Base-by-base conservation (phyloP, 2,797 vertebrate genomes). In the Sebastes matsubarae region DNA sequence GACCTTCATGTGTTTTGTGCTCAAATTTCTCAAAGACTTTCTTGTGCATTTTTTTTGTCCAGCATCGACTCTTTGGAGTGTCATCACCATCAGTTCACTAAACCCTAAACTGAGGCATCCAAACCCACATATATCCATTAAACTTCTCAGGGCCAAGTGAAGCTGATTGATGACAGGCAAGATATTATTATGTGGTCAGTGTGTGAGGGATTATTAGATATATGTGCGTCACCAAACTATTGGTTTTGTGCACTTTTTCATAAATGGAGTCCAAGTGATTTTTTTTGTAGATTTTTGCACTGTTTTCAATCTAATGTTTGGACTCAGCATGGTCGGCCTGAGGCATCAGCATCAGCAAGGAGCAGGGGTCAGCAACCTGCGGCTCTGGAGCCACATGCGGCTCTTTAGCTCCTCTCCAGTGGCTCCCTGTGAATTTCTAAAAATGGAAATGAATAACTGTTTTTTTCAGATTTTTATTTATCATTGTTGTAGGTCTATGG, bases 131-230 rank as follows among this genome's bases (percentile, higher is more conserved):
- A 3, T 12, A 30, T 57, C 64, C 36, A 55, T 60, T 20, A 25
- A 63, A 72, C 7, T 13, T 25, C 55, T 80, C 57, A 32, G 68
- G 27, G 72, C 50, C 11, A 8, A 69, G 5, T 50, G 54, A 76
- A 25, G 70, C 68, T 30, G 36, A 80, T 27, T 59, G 64, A 66
- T 68, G 75, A 24, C 60, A 75, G 73, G 74, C 29, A 80, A 6
- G n/a, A 68, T 84, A 12, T 82, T 36, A 85, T 86, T 77, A 82
- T 86, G 83, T 79, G 85, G 75, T 77, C 32, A 2, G 24, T 46
- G 34, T 61, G 50, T 50, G 72, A 59, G 8, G 46, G 61, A 84
- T 75, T 46, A 71, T 50, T 8, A 50, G 46, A 50, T 73, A 46
- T 69, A 85, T 86, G 77, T 68, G 81, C 75, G 80, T 85, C 88